Percentiles rank a stretch among this genome's conserved stretches.
Evolutionary conservation across 2,888 invertebrate species (phyloP).

Genomic region (Protodeltote pygarga): DNA sequence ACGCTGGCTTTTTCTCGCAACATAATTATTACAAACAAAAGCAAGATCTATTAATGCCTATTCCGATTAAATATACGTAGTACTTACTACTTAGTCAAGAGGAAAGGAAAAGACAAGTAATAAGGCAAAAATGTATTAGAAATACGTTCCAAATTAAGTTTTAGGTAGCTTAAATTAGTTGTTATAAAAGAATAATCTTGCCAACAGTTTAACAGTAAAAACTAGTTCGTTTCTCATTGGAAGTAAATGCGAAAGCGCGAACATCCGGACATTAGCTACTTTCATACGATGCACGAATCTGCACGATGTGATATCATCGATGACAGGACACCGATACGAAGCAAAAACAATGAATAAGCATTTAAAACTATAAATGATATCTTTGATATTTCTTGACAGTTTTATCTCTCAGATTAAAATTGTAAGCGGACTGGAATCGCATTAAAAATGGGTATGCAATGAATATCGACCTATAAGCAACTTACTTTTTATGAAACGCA

Average conservation of each 20-base stretch:
- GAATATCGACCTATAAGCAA: no score
- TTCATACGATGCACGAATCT: slow-evolving; percentile 3
- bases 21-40: no score
- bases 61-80: slow-evolving; percentile 17
- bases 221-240: slow-evolving; percentile 7
- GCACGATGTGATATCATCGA: slow-evolving; percentile 3
- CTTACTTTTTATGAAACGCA: no score
- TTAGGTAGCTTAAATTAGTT: no score
- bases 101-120: no score
- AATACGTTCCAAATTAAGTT: no score
- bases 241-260: slow-evolving; percentile 19
- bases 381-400: neutral
- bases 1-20: no score
- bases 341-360: slow-evolving; percentile 20
- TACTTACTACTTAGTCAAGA: no score
- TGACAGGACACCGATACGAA: slow-evolving; percentile 15
- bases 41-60: slow-evolving; percentile 3
- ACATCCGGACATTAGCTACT: slow-evolving; percentile 18
- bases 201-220: slow-evolving; percentile 18
- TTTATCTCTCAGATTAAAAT: neutral
- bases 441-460: no score
- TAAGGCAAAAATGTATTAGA: no score
- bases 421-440: no score
- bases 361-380: slow-evolving; percentile 8
- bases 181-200: no score